Evolutionary conservation across 2,113 vertebrate species (phyloP).

Genomic region (Cyprinodon brontotheroides): DNA sequence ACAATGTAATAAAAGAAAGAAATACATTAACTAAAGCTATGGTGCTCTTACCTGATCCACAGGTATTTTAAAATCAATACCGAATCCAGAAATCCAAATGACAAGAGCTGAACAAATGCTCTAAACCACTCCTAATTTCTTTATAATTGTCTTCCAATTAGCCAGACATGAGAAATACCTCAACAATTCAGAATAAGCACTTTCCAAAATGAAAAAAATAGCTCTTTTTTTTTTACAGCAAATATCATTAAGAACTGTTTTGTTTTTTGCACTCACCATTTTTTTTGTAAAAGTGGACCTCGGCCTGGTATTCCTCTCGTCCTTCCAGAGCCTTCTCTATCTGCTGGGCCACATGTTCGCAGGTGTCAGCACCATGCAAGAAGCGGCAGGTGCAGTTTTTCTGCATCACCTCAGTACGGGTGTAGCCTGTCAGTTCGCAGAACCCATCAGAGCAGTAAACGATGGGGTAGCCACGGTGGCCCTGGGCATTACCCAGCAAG

Average conservation of each 20-base stretch:
- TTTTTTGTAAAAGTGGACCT: constrained; percentile 96
- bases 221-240: too few relatives aligned
- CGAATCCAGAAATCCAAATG: too few relatives aligned
- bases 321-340: constrained; percentile 90
- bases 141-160: not conserved
- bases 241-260: too few relatives aligned
- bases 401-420: constrained; percentile 96
- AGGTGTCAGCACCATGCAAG: constrained; percentile 91
- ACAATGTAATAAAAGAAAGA: not conserved
- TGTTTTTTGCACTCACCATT: constrained; percentile 78
- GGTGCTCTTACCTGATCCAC: not conserved
- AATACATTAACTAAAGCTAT: constrained; percentile 5
- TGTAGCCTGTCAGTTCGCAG: constrained; percentile 93
- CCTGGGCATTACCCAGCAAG: constrained; percentile 94
- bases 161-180: not conserved
- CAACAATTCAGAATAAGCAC: not conserved
- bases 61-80: not conserved
- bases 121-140: not conserved
- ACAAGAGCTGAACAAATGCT: too few relatives aligned
- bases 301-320: constrained; percentile 88
- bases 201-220: not conserved
- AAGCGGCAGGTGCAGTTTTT: constrained; percentile 95
- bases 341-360: constrained; percentile 83
- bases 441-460: constrained; percentile 98
- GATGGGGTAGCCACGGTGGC: constrained; percentile 91